Evolutionary conservation across 2,888 invertebrate genomes (phyloP).

Genomic region (Eupsilia transversa): DNA sequence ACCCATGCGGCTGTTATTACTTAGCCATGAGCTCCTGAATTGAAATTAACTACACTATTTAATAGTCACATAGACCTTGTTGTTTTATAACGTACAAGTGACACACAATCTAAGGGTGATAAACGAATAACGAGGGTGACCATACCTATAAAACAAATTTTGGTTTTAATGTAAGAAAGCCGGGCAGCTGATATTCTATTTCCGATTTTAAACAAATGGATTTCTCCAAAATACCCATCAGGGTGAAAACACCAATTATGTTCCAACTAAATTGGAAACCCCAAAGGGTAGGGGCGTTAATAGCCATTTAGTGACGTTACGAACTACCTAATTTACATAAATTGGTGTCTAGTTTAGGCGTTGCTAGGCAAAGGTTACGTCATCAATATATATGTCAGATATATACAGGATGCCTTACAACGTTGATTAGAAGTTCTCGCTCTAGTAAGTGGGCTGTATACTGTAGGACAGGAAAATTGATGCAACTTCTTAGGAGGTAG

Average conservation of each 20-base stretch:
- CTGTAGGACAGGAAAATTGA: slow-evolving; percentile 28
- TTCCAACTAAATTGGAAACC: slow-evolving; percentile 22
- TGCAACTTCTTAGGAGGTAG: neutral
- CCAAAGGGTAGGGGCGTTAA: slow-evolving; percentile 38
- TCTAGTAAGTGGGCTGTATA: slow-evolving; percentile 57
- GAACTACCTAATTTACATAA: slow-evolving; percentile 63
- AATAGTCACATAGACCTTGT: too few relatives aligned
- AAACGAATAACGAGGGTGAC: too few relatives aligned
- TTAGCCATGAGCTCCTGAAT: too few relatives aligned
- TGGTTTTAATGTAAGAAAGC: neutral
- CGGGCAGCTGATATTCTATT: too few relatives aligned
- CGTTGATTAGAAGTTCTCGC: slow-evolving; percentile 67
- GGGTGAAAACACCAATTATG: slow-evolving; percentile 42
- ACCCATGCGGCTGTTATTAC: too few relatives aligned
- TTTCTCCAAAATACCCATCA: slow-evolving; percentile 1
- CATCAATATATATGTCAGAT: slow-evolving; percentile 63
- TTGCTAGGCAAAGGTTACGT: slow-evolving; percentile 68
- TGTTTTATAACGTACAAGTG: too few relatives aligned
- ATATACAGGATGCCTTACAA: slow-evolving; percentile 64
- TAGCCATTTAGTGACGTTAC: slow-evolving; percentile 51
- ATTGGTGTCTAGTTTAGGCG: slow-evolving; percentile 59
- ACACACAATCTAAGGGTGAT: too few relatives aligned
- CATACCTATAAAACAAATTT: neutral
- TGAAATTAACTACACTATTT: too few relatives aligned
- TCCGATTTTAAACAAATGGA: slow-evolving; percentile 1